Evolutionary conservation across 2,113 vertebrate species (phyloP), one percentile per base, ranked within the genome.

Genomic region (Pseudonaja textilis): DNA sequence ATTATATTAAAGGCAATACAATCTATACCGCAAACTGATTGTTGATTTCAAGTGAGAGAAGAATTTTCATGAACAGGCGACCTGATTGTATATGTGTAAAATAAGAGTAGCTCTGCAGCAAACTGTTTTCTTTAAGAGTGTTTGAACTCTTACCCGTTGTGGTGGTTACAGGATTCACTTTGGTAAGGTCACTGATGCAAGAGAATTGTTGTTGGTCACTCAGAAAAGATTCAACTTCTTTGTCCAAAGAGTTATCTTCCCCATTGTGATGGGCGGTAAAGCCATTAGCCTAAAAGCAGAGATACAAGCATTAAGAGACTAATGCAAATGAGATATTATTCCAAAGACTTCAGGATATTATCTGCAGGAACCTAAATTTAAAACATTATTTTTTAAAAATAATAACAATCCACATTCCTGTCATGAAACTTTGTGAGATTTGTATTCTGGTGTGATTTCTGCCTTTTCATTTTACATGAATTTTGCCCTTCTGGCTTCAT

Each of bases 111-210:
- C 2, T 42, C 34, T 22, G 7, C 39, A 81, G 74, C 18, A 39
- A 81, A 81, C 1, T 22, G 74, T 39, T 42, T 81, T 81, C 69
- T 39, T 39, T 81, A 81, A 81, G 69, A 9, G 9, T 11, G 8
- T 56, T 54, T 29, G 0, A 25, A 23, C 1, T 87, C 95, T 88
- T 98, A 99, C 99, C 99, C 97, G 98, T 99, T 74, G 97, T 97
- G 61, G 98, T 98, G 0, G 98, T 99, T 89, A 99, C 98, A 0
- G 99, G 99, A 93, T 99, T 99, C 95, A 99, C 99, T 97, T 99
- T 98, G 2, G 99, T 99, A 90, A 99, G 98, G 97, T 99, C 99
- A 69, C 99, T 98, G 42, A 98, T 98, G 56, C 98, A 98, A 96
- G 98, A 97, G n/a, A 99, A 97, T 0, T 97, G 97, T 89, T 96